Evolutionary conservation across 2,113 vertebrate species (phyloP), one percentile per base, ranked within the genome.

Genomic region (Aspiorhynchus laticeps): DNA sequence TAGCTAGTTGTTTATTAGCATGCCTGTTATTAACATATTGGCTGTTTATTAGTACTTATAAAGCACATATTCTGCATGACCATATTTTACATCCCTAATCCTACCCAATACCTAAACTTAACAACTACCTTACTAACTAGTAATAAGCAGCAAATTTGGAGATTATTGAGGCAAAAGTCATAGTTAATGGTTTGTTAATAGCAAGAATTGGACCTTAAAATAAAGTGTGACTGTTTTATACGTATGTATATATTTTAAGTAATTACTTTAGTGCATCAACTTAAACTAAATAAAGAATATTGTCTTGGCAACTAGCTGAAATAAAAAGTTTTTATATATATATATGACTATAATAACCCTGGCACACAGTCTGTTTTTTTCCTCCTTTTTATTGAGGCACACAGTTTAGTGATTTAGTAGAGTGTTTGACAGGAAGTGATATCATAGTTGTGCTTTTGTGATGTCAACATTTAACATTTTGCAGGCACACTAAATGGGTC

Each of bases 391-490:
- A 61, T 71, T 71, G 17, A 36, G 7, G 67, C 67, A 43, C 24
- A 41, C 41, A 43, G 38, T 43, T 7, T 46, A 26, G 38, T 46
- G 24, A 75, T 46, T 26, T 75, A 26, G 36, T n/a, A 5, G 71
- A 41, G n/a, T 3, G 11, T 83, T 65, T 69, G n/a, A 81, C 67
- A 76, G 83, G 69, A 88, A 84, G 76, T 85, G 71, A 76, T 76
- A 36, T 87, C 69, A 81, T 28, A 36, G 5, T 46, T 28, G 31
- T 24, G 21, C 19, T 14, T 46, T 73, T 15, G 59, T 85, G 71
- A 88, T 76, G 59, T 41, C 41, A 82, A 56, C 17, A 11, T 51
- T 24, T 74, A 79, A 84, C 26, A 78, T 63, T 48, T 75, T 78
- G 74, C 73, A 48, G 31, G 31, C 81, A 24, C 31, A 75, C 61